Percentiles rank a stretch among this genome's conserved stretches.
Conservation (phyloP, 2,113 vertebrate species). For the Typhlomys cinereus region DNA sequence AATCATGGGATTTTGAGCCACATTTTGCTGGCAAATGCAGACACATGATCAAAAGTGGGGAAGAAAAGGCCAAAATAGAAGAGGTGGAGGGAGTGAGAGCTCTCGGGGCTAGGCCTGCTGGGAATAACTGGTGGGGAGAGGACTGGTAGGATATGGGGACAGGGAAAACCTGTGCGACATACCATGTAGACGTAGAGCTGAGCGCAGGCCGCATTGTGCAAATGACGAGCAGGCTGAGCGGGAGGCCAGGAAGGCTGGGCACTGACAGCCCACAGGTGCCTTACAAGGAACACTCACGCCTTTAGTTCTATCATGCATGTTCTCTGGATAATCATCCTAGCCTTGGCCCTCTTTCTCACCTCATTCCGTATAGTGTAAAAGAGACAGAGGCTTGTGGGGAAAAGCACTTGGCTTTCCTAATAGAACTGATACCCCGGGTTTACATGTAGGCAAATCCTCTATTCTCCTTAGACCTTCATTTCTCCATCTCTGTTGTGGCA, state of each 20-base stretch:
- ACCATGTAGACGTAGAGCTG: background rate
- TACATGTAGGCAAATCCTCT: conserved; percentile 54
- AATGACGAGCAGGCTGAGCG: background rate
- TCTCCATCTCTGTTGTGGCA: conserved; percentile 22
- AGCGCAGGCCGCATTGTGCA: too few species aligned
- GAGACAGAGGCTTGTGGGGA: background rate
- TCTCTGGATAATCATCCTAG: background rate
- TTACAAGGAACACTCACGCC: background rate
- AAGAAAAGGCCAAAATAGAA: background rate
- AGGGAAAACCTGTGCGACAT: background rate
- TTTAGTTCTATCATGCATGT: too few species aligned
- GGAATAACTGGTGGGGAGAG: background rate
- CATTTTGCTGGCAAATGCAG: background rate
- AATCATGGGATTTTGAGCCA: background rate
- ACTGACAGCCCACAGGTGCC: background rate
- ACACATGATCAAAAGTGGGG: background rate
- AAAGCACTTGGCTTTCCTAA: background rate
- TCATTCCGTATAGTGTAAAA: background rate
- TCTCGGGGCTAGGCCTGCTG: background rate
- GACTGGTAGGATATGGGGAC: background rate
- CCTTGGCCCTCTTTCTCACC: background rate
- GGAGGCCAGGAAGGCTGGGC: background rate
- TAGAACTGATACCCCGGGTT: background rate
- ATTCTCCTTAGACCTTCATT: background rate
- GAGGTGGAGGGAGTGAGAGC: background rate